Percentiles rank a stretch among this genome's conserved stretches.
These are phyloP conservation scores for Grus americana DNA, from an alignment of 2,113 vertebrate species.

Conservation along the genomic window DNA sequence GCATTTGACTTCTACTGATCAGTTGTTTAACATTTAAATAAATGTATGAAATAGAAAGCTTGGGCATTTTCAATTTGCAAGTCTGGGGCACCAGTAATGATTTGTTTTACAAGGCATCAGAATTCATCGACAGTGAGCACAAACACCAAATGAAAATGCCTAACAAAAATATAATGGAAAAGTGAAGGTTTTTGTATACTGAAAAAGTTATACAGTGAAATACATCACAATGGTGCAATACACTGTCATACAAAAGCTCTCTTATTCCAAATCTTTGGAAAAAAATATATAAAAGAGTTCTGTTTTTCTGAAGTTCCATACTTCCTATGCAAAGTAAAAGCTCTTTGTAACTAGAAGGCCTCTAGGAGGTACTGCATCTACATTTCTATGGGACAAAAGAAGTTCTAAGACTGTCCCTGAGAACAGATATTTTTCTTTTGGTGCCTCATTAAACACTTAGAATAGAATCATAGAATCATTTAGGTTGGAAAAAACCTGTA, in stretches of 20 bases:
- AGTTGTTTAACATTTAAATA: background rate
- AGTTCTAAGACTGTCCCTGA: background rate
- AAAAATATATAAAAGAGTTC: no score
- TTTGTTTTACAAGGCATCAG: conserved; percentile 46
- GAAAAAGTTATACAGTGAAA: background rate
- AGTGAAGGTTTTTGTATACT: background rate
- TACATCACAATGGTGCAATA: background rate
- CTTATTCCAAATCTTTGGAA: background rate
- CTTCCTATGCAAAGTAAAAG: background rate
- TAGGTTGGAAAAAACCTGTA: background rate
- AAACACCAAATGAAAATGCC: conserved; percentile 47
- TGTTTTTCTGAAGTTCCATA: background rate
- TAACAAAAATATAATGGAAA: background rate
- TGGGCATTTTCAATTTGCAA: background rate
- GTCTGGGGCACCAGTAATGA: conserved; percentile 25
- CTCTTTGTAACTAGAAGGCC: background rate
- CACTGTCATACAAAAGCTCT: background rate
- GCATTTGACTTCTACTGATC: background rate
- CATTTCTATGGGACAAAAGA: background rate
- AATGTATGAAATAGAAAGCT: conserved; percentile 18
- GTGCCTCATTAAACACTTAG: background rate
- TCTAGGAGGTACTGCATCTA: background rate
- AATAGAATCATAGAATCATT: background rate
- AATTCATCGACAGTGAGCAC: conserved; percentile 25
- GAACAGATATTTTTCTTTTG: background rate